Conservation (phyloP, 2,797 vertebrate genomes). For the Masticophis lateralis region DNA sequence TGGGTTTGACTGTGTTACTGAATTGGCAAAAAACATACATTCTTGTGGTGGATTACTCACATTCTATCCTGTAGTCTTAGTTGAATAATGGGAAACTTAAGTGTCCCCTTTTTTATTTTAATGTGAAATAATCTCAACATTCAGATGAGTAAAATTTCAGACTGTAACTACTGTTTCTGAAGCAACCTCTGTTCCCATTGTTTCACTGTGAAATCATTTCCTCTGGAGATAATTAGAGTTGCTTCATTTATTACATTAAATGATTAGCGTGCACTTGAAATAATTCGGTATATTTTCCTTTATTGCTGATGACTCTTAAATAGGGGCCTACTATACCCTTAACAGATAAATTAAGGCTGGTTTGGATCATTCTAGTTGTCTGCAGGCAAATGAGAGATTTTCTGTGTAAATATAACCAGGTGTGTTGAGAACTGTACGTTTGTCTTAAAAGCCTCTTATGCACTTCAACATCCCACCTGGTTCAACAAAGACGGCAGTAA, state of each 20-base stretch:
- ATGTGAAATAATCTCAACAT: constrained; percentile 64
- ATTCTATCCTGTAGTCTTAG: constrained; percentile 53
- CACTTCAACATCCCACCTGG: constrained; percentile 51
- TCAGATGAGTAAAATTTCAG: constrained; percentile 73
- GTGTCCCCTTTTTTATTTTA: constrained; percentile 50
- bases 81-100: constrained; percentile 50
- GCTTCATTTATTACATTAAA: constrained; percentile 86
- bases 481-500: constrained; percentile 58
- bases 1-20: constrained; percentile 30
- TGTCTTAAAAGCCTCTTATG: constrained; percentile 55
- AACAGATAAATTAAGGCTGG: constrained; percentile 78
- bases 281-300: constrained; percentile 81
- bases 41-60: constrained; percentile 30
- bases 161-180: constrained; percentile 72
- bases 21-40: constrained; percentile 51
- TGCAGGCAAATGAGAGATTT: constrained; percentile 71
- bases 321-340: constrained; percentile 72
- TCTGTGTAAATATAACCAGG: constrained; percentile 73
- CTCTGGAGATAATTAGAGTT: constrained; percentile 84
- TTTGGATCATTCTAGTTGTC: constrained; percentile 72
- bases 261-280: constrained; percentile 83
- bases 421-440: constrained; percentile 53
- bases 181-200: constrained; percentile 79
- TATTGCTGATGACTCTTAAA: constrained; percentile 82
- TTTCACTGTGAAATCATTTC: constrained; percentile 85